A percentile compares a stretch with the other conserved stretches of the same genome.
phyloP scores from a whole-genome alignment of 2,113 vertebrate genomes.

The Uria aalge region DNA sequence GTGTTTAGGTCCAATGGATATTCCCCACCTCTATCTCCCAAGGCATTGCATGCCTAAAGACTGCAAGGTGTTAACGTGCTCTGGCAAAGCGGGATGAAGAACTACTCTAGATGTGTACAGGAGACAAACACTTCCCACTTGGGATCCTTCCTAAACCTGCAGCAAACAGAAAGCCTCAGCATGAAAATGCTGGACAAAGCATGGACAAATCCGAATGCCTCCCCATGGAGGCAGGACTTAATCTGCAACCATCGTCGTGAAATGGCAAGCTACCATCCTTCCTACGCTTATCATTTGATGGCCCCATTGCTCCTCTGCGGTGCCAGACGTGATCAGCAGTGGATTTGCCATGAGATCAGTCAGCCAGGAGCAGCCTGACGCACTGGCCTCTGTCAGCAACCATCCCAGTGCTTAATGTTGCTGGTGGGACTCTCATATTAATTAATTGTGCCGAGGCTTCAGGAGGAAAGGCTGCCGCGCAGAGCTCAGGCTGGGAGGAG shows the following conservation, averaged over 20 bases:
- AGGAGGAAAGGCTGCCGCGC: background rate
- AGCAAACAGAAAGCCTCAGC: background rate
- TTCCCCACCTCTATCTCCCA: background rate
- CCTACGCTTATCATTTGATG: rapidly evolving
- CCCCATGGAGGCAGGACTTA: background rate
- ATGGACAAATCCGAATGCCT: background rate
- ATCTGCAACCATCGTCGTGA: too few species aligned
- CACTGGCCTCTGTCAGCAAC: background rate
- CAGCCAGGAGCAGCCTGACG: background rate
- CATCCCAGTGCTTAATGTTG: rapidly evolving
- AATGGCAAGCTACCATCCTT: background rate
- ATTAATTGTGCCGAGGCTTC: background rate
- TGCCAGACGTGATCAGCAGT: background rate
- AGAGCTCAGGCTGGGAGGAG: background rate
- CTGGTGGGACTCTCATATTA: background rate
- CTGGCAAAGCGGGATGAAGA: background rate
- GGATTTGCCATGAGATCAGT: background rate
- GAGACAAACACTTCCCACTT: background rate
- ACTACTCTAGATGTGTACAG: background rate
- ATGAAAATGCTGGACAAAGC: background rate
- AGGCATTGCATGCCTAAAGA: background rate
- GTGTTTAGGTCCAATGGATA: background rate
- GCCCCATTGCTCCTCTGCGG: rapidly evolving
- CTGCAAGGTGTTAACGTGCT: background rate
- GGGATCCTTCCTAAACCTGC: background rate